These are phyloP conservation scores for Drosophila auraria DNA, from an alignment of 1,140 invertebrate species.

Conservation along the genomic window DNA sequence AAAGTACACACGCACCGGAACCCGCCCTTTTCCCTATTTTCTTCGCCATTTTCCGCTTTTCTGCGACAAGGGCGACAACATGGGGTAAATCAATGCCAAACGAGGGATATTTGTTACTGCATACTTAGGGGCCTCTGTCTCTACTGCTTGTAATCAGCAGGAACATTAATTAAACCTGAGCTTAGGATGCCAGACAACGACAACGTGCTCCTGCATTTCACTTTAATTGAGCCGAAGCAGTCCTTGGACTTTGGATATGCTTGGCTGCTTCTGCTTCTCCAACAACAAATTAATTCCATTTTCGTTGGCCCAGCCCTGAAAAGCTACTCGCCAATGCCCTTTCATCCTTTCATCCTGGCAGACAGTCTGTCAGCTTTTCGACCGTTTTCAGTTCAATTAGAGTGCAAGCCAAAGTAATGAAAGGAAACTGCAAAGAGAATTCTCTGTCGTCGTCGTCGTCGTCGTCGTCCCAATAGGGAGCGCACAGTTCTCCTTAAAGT, in stretches of 20 bases:
- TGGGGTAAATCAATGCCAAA: slow-evolving; percentile 66
- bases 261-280: slow-evolving; percentile 1
- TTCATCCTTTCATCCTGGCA: slow-evolving; percentile 43
- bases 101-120: slow-evolving; percentile 57
- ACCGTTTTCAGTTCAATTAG: slow-evolving; percentile 66
- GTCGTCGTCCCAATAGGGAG: background rate
- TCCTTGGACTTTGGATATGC: slow-evolving; percentile 8
- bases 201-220: slow-evolving; percentile 49
- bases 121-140: slow-evolving; percentile 32
- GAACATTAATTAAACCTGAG: slow-evolving; percentile 73
- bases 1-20: slow-evolving; percentile 53
- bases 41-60: background rate
- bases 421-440: slow-evolving; percentile 34
- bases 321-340: slow-evolving; percentile 42
- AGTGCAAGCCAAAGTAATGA: slow-evolving; percentile 38
- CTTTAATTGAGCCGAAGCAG: slow-evolving; percentile 27
- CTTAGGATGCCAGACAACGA: slow-evolving; percentile 49
- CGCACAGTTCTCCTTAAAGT: slow-evolving; percentile 25
- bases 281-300: slow-evolving; percentile 46
- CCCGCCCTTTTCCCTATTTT: slow-evolving; percentile 47
- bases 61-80: slow-evolving; percentile 43
- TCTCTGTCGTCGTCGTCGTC: background rate
- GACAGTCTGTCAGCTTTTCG: slow-evolving; percentile 22
- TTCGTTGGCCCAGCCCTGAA: slow-evolving; percentile 19
- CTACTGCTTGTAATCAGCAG: slow-evolving; percentile 47